Base-by-base conservation (phyloP, 1,140 invertebrate genomes). In the Trissolcus basalis region DNA sequence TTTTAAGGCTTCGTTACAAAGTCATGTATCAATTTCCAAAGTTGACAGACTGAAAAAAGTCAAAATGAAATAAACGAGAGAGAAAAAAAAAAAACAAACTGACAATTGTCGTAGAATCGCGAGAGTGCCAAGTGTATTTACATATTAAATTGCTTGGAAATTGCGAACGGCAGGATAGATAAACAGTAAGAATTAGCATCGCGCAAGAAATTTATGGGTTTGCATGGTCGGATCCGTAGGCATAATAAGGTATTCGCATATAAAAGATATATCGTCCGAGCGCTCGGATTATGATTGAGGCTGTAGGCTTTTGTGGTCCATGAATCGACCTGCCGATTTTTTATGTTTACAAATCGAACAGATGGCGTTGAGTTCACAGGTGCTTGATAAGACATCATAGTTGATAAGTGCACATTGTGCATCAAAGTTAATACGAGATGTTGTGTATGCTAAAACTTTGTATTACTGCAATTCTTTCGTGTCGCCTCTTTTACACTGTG, bases 1-100 rank as follows among this genome's bases (percentile, higher is more conserved):
- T 79, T n/a, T n/a, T 80, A 80, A 82, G 79, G 64, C 65, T 80
- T 79, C 81, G 79, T 82, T 80, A 79, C 72, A 78, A 47, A 65
- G 64, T 56, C 75, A 79, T 78, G 79, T 74, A 69, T 79, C 79
- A 82, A 58, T 59, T 33, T 64, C 43, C 58, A 47, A 39, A 58
- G 45, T n/a, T n/a, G n/a, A n/a, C 58, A 58, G 19, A 27, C n/a
- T n/a, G 19, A 27, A 27, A 27, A 6, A 6, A 3, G 1, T 27
- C 19, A 27, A 27, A 27, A 6, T 6, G 19, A 27, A 27, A 27
- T 27, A 27, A 27, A 27, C 6, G 6, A 27, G 6, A 6, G 19
- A 27, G 6, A 27, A 27, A 27, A 27, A 27, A 6, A 58, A 55
- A 67, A 58, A 53, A 48, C 50, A 50, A 59, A 59, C 36, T 43